phyloP scores from a whole-genome alignment of 2,113 vertebrate genomes.

The Drymodes brunneopygia region DNA sequence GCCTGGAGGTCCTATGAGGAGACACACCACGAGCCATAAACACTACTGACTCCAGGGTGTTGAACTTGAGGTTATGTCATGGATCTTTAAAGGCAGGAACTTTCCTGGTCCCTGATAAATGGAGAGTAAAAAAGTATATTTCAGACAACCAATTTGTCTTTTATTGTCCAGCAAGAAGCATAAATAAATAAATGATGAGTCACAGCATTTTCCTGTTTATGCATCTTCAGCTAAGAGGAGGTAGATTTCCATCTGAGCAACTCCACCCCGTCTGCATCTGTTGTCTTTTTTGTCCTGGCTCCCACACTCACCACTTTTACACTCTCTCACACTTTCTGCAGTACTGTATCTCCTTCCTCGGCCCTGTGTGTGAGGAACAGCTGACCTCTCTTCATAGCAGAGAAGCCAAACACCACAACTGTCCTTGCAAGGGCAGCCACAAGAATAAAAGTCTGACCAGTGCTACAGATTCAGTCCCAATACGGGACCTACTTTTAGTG shows the following conservation, averaged over 20 bases:
- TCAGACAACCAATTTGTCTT: not conserved
- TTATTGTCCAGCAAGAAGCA: not conserved
- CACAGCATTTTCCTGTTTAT: conserved; percentile 18
- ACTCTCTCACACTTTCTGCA: not conserved
- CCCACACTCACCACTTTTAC: not conserved
- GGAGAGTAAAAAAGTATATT: not conserved
- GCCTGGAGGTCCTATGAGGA: not conserved
- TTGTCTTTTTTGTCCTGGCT: not conserved
- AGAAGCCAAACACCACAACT: not conserved
- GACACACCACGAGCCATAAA: not conserved
- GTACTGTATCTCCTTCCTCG: rapidly evolving
- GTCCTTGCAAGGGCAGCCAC: not conserved
- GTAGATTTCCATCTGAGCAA: conserved; percentile 18
- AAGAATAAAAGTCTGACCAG: not conserved
- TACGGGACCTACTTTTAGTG: not conserved
- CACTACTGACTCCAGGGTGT: not conserved
- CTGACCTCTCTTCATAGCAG: not conserved
- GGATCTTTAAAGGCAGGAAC: not conserved
- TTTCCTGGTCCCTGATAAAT: not conserved
- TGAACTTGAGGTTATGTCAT: not conserved
- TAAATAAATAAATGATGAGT: not conserved
- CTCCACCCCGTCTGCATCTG: not conserved
- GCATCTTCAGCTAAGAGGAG: not conserved
- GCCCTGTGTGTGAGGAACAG: rapidly evolving
- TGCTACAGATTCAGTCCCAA: not conserved